Evolutionary conservation across 2,888 invertebrate species (phyloP).

Genomic region (Eutolmus rufibarbis): DNA sequence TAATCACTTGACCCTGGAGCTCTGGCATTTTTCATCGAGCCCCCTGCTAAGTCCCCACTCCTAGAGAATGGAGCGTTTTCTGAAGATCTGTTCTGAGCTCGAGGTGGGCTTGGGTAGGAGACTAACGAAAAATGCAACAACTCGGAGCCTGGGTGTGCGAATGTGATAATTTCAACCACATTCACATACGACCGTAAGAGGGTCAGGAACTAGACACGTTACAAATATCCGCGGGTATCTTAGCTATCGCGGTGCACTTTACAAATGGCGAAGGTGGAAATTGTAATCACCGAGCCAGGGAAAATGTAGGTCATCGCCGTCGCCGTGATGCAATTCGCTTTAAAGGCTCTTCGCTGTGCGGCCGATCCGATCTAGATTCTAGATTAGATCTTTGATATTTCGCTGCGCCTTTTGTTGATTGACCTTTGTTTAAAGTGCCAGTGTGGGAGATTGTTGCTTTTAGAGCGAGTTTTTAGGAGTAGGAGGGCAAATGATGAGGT

Average conservation of each 20-base stretch:
- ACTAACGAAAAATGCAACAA: background rate
- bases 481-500: background rate
- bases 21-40: background rate
- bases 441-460: background rate
- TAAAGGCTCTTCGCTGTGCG: background rate
- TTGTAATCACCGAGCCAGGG: background rate
- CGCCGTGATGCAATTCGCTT: constrained; percentile 6
- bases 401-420: background rate
- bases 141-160: background rate
- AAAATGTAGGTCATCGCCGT: constrained; percentile 2
- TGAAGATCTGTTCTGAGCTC: background rate
- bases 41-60: background rate
- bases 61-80: background rate
- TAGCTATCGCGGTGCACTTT: background rate
- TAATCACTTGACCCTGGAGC: constrained; percentile 27
- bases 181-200: background rate
- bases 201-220: background rate
- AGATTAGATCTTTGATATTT: background rate
- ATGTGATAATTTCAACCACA: background rate
- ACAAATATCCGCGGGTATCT: background rate
- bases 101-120: background rate
- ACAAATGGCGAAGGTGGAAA: constrained; percentile 32
- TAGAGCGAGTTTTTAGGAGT: background rate
- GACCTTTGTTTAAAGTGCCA: background rate
- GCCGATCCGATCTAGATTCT: background rate